A percentile compares a stretch with the other conserved stretches of the same genome.
These are phyloP conservation scores for Sebastes aleutianus DNA, from an alignment of 2,797 vertebrate species.

Conservation along the genomic window DNA sequence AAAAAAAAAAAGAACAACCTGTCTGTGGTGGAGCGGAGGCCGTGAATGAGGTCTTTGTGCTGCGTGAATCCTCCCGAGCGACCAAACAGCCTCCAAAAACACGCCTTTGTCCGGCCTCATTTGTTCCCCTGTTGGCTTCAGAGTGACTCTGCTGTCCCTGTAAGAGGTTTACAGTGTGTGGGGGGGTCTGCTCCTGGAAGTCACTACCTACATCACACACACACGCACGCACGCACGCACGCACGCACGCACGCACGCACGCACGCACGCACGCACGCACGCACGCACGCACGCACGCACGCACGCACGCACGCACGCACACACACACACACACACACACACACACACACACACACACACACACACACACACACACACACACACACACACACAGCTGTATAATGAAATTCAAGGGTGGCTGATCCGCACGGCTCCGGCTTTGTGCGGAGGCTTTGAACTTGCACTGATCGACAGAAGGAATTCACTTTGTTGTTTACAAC, in stretches of 20 bases:
- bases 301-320: neutral
- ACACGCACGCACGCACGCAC: neutral
- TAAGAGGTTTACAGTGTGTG: conserved; percentile 24
- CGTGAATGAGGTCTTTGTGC: conserved; percentile 75
- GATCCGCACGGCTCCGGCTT: conserved; percentile 31
- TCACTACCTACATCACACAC: neutral
- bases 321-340: neutral
- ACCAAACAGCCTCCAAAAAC: conserved; percentile 56
- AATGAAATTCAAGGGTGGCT: conserved; percentile 44
- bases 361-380: neutral
- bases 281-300: neutral
- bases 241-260: neutral
- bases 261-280: neutral
- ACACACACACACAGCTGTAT: neutral
- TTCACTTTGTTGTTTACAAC: conserved; percentile 62
- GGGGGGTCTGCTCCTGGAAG: conserved; percentile 23
- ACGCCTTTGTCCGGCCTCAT: conserved; percentile 36
- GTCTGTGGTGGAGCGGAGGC: conserved; percentile 17
- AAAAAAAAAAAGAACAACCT: conserved; percentile 11
- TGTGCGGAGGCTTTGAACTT: conserved; percentile 54
- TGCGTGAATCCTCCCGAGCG: conserved; percentile 31
- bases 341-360: neutral
- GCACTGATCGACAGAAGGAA: conserved; percentile 45
- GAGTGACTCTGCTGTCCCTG: conserved; percentile 33
- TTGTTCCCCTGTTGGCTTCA: conserved; percentile 49